Conservation (phyloP, 2,888 invertebrate genomes). For the Scaptomyza reducta region DNA sequence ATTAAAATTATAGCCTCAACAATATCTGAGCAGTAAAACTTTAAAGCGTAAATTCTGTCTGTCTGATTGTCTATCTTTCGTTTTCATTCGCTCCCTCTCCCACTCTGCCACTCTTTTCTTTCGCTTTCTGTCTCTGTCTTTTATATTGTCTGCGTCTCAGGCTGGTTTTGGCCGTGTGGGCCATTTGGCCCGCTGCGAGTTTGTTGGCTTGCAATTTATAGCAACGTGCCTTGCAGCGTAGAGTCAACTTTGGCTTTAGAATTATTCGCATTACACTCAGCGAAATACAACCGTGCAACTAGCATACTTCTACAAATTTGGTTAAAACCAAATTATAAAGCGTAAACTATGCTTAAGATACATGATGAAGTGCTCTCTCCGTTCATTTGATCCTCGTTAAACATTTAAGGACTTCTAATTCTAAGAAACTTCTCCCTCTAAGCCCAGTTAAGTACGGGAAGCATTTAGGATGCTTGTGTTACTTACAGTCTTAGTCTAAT, state of each 20-base stretch:
- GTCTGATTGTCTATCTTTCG: constrained; percentile 26
- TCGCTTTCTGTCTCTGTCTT: neutral
- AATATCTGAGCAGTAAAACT: constrained; percentile 67
- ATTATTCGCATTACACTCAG: constrained; percentile 42
- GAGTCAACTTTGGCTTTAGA: constrained; percentile 45
- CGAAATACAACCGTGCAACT: constrained; percentile 7
- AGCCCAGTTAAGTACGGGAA: neutral
- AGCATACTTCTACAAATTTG: neutral
- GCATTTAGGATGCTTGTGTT: neutral
- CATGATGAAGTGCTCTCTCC: neutral
- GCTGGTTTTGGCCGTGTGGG: constrained; percentile 8
- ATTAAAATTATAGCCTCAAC: constrained; percentile 75
- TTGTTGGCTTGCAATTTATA: constrained; percentile 59
- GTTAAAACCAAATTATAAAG: neutral
- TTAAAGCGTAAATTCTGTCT: constrained; percentile 69
- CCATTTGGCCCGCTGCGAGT: constrained; percentile 17
- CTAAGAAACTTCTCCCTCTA: neutral
- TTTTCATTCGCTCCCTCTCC: neutral
- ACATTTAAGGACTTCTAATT: neutral
- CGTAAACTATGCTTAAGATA: neutral
- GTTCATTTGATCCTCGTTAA: neutral
- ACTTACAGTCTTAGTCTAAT: neutral
- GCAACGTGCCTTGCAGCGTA: constrained; percentile 40
- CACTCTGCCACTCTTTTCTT: neutral
- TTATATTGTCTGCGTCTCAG: constrained; percentile 3